Percentiles rank a stretch among this genome's conserved stretches.
phyloP scores from a whole-genome alignment of 1,140 invertebrate species.

The Geopemphigus sp. region DNA sequence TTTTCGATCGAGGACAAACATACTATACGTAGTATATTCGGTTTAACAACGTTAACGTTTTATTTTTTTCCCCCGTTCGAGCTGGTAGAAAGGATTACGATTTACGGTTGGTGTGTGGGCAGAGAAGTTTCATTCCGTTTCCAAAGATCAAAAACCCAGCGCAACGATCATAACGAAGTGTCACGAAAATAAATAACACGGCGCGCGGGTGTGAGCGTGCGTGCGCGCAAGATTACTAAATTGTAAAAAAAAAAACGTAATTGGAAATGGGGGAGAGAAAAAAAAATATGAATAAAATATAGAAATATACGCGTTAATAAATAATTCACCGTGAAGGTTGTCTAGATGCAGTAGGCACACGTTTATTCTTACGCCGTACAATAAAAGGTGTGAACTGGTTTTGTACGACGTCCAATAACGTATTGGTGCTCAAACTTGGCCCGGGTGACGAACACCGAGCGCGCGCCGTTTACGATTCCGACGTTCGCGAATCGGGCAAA shows the following conservation, averaged over 20 bases:
- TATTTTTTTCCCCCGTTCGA: background rate
- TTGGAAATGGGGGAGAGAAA: slow-evolving; percentile 43
- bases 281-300: slow-evolving; percentile 39
- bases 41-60: slow-evolving; percentile 14
- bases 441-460: too few relatives aligned
- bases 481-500: too few relatives aligned
- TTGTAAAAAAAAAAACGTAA: slow-evolving; percentile 41
- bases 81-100: slow-evolving; percentile 30
- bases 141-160: slow-evolving; percentile 28
- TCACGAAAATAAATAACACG: slow-evolving; percentile 47
- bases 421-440: slow-evolving; percentile 41
- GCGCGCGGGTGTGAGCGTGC: background rate
- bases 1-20: too few relatives aligned
- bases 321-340: slow-evolving; percentile 48
- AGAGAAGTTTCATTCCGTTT: slow-evolving; percentile 19
- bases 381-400: slow-evolving; percentile 50
- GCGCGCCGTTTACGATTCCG: too few relatives aligned
- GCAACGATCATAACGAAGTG: slow-evolving; percentile 46
- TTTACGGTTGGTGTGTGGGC: slow-evolving; percentile 32
- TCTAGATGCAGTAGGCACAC: slow-evolving; percentile 23
- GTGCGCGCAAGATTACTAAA: slow-evolving; percentile 40
- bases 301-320: slow-evolving; percentile 45
- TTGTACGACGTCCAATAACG: slow-evolving; percentile 34
- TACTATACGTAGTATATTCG: background rate
- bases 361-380: slow-evolving; percentile 41